Base-by-base conservation (phyloP, 2,797 vertebrate genomes). In the Acanthurus leucopareius region DNA sequence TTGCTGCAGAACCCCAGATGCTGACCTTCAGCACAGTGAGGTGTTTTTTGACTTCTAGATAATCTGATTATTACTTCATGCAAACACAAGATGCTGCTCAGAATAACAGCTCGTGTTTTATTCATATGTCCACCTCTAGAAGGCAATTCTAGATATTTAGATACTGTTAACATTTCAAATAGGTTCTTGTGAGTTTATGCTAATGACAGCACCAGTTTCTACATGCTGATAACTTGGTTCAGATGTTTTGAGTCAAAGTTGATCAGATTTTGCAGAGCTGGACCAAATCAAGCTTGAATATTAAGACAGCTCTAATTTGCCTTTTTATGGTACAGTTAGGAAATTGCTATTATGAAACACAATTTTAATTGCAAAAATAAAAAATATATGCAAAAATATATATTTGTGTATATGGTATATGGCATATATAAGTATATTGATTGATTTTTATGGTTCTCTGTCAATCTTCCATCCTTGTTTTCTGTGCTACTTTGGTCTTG, bases 51-150 rank as follows among this genome's bases (percentile, higher is more conserved):
- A n/a, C 11, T 51, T 74, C 10, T 64, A 9, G 28, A 60, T 73
- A 22, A 60, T 61, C 47, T 64, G 44, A 58, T 59, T 42, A 45
- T 3, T 49, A 44, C 40, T 52, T 78, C 61, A 20, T 57, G 52
- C 67, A 67, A 58, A 66, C 25, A 22, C 8, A 20, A 32, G 45
- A 71, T 10, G 13, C n/a, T 1, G 11, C 19, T 51, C 11, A 47
- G n/a, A 32, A 3, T 42, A 48, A 35, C 42, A n/a, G 5, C 35
- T 66, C 32, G 14, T 4, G 0, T 1, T 35, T 52, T 51, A 35
- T 28, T 48, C 20, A 14, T 42, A 8, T 48, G 17, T 62, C 47
- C 32, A 35, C 5, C 7, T 35, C 32, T 35, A 35, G 32, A 35
- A 35, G 32, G 32, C 32, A 35, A 35, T 35, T 35, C 32, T 35